phyloP scores from a whole-genome alignment of 2,888 invertebrate genomes.

The Lasioglossum malachurum region DNA sequence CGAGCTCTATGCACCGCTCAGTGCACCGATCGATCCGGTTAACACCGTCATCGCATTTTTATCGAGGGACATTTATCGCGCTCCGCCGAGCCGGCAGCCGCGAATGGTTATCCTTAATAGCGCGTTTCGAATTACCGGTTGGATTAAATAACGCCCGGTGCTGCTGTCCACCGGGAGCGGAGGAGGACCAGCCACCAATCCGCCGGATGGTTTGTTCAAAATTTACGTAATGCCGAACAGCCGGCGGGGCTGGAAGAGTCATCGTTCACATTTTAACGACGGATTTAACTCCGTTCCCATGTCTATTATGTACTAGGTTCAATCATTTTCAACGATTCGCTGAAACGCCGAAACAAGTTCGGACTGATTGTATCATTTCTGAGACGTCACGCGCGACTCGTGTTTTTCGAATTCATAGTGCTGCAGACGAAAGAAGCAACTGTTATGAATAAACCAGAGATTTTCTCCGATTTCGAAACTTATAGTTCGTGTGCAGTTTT shows the following conservation, averaged over 20 bases:
- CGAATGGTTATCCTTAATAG: conserved; percentile 3
- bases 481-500: background rate
- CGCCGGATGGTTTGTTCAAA: background rate
- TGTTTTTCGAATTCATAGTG: background rate
- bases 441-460: background rate
- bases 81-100: background rate
- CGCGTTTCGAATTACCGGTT: background rate
- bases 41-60: background rate
- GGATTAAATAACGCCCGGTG: background rate
- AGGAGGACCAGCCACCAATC: background rate
- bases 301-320: background rate
- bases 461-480: background rate
- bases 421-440: background rate
- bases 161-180: background rate
- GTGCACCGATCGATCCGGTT: conserved; percentile 2
- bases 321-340: background rate
- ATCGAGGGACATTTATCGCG: background rate
- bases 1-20: background rate
- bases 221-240: background rate
- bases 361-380: background rate
- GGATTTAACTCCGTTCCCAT: background rate
- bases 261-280: background rate
- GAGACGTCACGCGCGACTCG: background rate
- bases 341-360: background rate
- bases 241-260: background rate